These are phyloP conservation scores for Mimachlamys varia DNA, from an alignment of 2,888 invertebrate species.

Conservation along the genomic window DNA sequence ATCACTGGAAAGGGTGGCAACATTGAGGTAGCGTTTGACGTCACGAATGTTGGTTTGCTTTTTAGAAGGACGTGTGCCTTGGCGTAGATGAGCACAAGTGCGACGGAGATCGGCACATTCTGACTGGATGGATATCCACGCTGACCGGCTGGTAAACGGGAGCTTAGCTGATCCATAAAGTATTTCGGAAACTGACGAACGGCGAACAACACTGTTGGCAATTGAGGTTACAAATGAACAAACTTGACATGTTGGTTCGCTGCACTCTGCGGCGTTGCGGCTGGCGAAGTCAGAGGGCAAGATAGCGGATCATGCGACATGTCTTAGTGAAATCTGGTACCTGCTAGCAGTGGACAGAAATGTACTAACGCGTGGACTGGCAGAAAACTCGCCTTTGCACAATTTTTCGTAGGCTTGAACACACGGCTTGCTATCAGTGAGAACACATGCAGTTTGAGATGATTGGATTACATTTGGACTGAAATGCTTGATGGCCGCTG, in stretches of 20 bases:
- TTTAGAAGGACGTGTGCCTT: no score
- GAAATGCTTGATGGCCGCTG: constrained; percentile 58
- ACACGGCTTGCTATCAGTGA: constrained; percentile 64
- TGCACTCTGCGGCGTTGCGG: constrained; percentile 52
- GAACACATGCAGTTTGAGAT: constrained; percentile 47
- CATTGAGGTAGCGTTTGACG: no score
- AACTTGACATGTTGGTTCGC: constrained; percentile 55
- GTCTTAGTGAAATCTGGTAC: constrained; percentile 48
- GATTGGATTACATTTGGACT: constrained; percentile 59
- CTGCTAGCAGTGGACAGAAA: constrained; percentile 58
- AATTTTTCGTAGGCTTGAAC: constrained; percentile 61
- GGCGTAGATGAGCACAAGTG: no score
- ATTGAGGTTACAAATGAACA: constrained; percentile 50
- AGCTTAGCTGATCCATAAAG: no score
- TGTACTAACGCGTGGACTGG: constrained; percentile 57
- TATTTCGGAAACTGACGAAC: no score
- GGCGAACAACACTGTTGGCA: constrained; percentile 56
- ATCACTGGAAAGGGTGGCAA: no score
- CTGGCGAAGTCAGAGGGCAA: constrained; percentile 60
- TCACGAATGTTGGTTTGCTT: no score
- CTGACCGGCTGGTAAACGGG: no score
- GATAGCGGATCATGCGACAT: constrained; percentile 52
- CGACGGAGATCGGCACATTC: no score
- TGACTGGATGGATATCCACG: no score
- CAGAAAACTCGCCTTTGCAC: constrained; percentile 60